These are phyloP conservation scores for Hydrotaea cyrtoneurina DNA, from an alignment of 2,888 invertebrate species.

Conservation along the genomic window DNA sequence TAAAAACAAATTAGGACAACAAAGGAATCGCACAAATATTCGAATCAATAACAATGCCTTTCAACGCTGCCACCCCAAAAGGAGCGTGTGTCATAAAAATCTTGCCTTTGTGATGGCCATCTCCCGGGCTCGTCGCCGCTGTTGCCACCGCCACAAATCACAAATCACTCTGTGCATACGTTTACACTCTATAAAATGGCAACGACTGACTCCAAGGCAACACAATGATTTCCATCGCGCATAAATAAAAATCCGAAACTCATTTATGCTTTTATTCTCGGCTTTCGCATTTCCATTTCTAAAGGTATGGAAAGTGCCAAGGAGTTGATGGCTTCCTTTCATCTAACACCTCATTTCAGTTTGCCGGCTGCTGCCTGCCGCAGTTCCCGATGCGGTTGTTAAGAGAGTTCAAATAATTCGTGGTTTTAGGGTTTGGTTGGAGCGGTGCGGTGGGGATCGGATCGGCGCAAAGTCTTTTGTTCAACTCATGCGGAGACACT, in stretches of 20 bases:
- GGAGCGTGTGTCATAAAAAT: background rate
- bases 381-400: slow-evolving; percentile 49
- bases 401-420: slow-evolving; percentile 58
- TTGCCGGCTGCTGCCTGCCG: slow-evolving; percentile 32
- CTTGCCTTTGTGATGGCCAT: background rate
- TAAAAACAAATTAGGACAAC: slow-evolving; percentile 38
- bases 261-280: slow-evolving; percentile 33
- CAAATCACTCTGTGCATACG: slow-evolving; percentile 38
- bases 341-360: slow-evolving; percentile 45
- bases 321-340: slow-evolving; percentile 52
- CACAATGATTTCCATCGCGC: slow-evolving; percentile 34
- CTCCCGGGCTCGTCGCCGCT: too few species aligned
- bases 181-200: slow-evolving; percentile 35
- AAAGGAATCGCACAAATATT: slow-evolving; percentile 30
- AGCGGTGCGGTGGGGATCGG: too few species aligned
- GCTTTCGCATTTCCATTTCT: background rate
- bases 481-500: background rate
- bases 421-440: slow-evolving; percentile 49
- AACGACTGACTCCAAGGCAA: background rate
- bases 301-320: background rate
- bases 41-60: slow-evolving; percentile 47
- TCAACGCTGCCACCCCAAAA: background rate
- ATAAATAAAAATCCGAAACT: slow-evolving; percentile 54
- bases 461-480: slow-evolving; percentile 24
- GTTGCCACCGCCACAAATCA: background rate